Base-by-base conservation (phyloP, 2,113 vertebrate species). In the Hiodon alosoides region DNA sequence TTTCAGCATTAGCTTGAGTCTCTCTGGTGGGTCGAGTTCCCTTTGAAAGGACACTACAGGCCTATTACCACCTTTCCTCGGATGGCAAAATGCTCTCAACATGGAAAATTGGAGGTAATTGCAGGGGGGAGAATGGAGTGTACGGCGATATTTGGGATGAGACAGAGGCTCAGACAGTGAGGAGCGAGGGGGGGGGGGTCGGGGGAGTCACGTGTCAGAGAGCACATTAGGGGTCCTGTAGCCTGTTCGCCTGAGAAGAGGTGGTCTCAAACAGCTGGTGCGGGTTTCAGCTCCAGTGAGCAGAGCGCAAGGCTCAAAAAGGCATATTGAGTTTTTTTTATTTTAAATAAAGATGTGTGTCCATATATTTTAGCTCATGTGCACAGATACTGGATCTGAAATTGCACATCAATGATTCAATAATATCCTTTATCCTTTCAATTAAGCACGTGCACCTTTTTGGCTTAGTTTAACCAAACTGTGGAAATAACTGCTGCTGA, bases 101-200 rank as follows among this genome's bases (percentile, higher is more conserved):
- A 51, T n/a, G 67, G 51, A 17, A 65, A 71, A 74, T 80, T 80
- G 68, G 50, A 52, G 60, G 75, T 80, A 74, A 77, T 80, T 67
- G 67, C 13, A 60, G 58, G 16, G 60, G 51, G 59, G 46, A 55
- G 52, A 71, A 69, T 75, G 64, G 64, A 10, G 64, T 11, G 31
- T 31, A 2, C 61, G 69, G 48, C 73, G 78, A 60, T 76, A 76
- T 46, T 60, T 7, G 59, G 64, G 65, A 62, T 53, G 70, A 17
- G 66, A 67, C 55, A 73, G 74, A 50, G 46, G 54, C 16, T 54
- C 46, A 67, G 53, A 74, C 13, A 4, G n/a, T 7, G 53, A 58
- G 46, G 66, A 52, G 57, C 14, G 69, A 72, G 55, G 60, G 46
- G 11, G n/a, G 5, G 54, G 47, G 58, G 5, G 51, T n/a, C 16